Conservation (phyloP, 2,797 vertebrate species). For the Nannoperca obscura region DNA sequence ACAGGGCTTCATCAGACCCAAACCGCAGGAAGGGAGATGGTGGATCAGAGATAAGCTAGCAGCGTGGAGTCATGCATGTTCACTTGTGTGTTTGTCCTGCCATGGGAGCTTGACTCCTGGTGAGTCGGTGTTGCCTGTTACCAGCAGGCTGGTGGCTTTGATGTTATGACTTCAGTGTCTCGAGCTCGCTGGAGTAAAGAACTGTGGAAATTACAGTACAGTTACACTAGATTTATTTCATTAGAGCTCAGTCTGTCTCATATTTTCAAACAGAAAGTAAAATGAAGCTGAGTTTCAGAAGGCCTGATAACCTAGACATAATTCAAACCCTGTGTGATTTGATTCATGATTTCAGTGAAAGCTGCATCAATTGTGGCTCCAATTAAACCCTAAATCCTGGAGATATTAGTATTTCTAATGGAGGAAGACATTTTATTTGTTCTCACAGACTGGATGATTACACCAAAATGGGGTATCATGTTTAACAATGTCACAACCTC, state of each 20-base stretch:
- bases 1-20: slow-evolving; percentile 70
- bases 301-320: slow-evolving; percentile 23
- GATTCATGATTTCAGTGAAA: slow-evolving; percentile 22
- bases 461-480: not conserved
- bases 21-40: slow-evolving; percentile 81
- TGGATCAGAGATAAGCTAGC: slow-evolving; percentile 82
- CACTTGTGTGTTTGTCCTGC: slow-evolving; percentile 45
- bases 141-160: slow-evolving; percentile 71
- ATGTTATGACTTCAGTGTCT: slow-evolving; percentile 64
- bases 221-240: slow-evolving; percentile 51
- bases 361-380: slow-evolving; percentile 12
- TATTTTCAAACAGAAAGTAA: slow-evolving; percentile 33
- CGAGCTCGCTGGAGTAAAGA: slow-evolving; percentile 13
- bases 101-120: slow-evolving; percentile 63
- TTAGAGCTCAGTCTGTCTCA: slow-evolving; percentile 48
- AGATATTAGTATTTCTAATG: slow-evolving; percentile 17
- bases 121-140: slow-evolving; percentile 63
- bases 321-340: slow-evolving; percentile 49
- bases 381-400: slow-evolving; percentile 35
- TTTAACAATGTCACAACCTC: slow-evolving; percentile 12
- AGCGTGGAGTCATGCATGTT: slow-evolving; percentile 66
- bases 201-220: slow-evolving; percentile 42
- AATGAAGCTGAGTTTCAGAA: slow-evolving; percentile 15
- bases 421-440: not conserved
- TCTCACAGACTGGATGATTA: slow-evolving; percentile 21